Conservation (phyloP, 2,797 vertebrate species). For the Falco cherrug region DNA sequence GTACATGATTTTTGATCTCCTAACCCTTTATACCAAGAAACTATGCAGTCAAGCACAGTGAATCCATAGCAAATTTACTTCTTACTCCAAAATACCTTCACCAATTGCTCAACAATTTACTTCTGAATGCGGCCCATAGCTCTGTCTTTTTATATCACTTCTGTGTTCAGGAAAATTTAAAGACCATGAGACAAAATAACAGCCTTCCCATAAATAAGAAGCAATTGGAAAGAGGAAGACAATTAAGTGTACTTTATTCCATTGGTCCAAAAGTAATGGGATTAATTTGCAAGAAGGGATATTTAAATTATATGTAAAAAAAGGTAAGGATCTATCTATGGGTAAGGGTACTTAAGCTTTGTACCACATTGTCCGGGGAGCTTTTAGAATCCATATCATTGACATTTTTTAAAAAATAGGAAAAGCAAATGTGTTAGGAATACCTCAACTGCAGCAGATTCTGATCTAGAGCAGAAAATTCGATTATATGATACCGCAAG, state of each 20-base stretch:
- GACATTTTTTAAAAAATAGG: background rate
- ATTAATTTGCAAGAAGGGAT: conserved; percentile 15
- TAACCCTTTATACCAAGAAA: background rate
- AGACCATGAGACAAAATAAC: background rate
- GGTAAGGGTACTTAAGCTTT: background rate
- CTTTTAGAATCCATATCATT: background rate
- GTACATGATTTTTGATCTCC: background rate
- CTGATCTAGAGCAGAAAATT: background rate
- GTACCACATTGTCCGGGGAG: background rate
- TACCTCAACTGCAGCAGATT: background rate
- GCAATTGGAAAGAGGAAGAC: background rate
- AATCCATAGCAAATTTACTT: background rate
- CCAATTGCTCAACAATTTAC: background rate
- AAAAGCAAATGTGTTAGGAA: background rate
- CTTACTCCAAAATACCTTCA: background rate
- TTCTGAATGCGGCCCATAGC: background rate
- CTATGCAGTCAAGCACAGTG: background rate
- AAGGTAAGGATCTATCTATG: background rate
- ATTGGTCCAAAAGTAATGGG: background rate
- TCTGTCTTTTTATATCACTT: background rate
- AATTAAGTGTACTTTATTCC: background rate
- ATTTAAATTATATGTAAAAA: background rate
- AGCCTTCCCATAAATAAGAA: background rate
- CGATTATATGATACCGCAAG: background rate
- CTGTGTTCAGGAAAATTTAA: background rate